Evolutionary conservation across 2,113 vertebrate genomes (phyloP), one percentile per base, ranked within the genome.

Genomic region (Manacus vitellinus): DNA sequence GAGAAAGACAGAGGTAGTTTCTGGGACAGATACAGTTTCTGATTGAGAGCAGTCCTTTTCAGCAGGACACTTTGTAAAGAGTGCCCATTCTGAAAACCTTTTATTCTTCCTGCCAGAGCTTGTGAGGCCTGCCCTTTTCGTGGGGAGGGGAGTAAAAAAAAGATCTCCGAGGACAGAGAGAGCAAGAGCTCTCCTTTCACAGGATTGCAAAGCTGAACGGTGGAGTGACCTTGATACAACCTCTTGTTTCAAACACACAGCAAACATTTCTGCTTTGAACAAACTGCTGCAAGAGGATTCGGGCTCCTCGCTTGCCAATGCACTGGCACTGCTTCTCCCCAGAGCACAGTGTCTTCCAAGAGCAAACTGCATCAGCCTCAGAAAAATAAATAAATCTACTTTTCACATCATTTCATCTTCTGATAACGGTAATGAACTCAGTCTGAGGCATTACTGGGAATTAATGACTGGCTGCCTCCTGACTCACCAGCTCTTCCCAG

Each of bases 401-500:
- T 84, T 77, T 85, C 94, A 93, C 80, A 65, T 95, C 49, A 68
- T 94, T 96, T 92, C 67, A 75, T 96, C 95, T 92, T 91, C 71
- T 85, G 86, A 82, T 95, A 96, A 94, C 68, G 72, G 66, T 95
- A 94, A 94, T 89, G 77, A 96, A 79, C 93, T 97, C 89, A 49
- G 67, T 86, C 56, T 61, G 70, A 85, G 88, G 89, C 77, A 66
- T 93, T 95, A 89, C 72, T 92, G 85, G 92, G 89, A 95, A 96
- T 95, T 96, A 97, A 96, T 95, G 94, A 79, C 94, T 85, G 87
- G 84, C 72, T 95, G 84, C 72, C 63, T 91, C 72, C 89, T 93
- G 91, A 88, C 68, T 94, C 85, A 87, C 80, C 91, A 84, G 85
- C 78, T 88, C 88, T 89, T 92, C 66, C 66, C 39, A 28, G 74